These are phyloP conservation scores for Nestor notabilis DNA, from an alignment of 2,113 vertebrate species.

Conservation along the genomic window DNA sequence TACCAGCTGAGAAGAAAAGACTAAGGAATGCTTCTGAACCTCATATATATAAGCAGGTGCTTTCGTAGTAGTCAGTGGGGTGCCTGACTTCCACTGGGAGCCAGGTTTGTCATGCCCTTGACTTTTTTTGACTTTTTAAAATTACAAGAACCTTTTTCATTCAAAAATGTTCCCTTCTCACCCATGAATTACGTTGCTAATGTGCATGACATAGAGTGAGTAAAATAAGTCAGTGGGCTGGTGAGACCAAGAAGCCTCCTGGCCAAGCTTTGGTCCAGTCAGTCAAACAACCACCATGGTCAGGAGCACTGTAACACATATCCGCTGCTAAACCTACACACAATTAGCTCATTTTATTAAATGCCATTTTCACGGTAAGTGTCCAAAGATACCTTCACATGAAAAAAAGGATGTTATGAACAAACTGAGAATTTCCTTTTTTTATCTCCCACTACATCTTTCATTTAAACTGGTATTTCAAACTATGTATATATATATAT, in stretches of 20 bases:
- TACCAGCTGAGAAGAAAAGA: background rate
- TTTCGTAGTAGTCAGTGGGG: background rate
- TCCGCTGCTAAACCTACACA: background rate
- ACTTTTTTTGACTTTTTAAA: background rate
- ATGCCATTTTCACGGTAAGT: background rate
- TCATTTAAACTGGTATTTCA: background rate
- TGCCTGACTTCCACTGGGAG: background rate
- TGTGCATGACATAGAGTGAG: background rate
- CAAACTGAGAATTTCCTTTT: background rate
- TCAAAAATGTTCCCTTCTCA: background rate
- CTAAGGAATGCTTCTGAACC: background rate
- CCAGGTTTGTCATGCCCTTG: background rate
- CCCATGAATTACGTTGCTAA: background rate
- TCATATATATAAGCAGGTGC: background rate
- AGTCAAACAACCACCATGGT: background rate
- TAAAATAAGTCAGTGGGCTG: background rate
- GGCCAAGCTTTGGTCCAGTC: background rate
- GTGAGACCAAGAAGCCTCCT: background rate
- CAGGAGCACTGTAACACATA: accelerated
- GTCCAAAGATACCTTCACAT: background rate
- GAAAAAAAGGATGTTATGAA: background rate
- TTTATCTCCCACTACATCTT: background rate
- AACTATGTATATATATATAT: background rate
- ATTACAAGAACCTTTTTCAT: background rate
- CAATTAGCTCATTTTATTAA: background rate